Evolutionary conservation across 2,888 invertebrate species (phyloP).

Genomic region (Rhynchonema sp.): DNA sequence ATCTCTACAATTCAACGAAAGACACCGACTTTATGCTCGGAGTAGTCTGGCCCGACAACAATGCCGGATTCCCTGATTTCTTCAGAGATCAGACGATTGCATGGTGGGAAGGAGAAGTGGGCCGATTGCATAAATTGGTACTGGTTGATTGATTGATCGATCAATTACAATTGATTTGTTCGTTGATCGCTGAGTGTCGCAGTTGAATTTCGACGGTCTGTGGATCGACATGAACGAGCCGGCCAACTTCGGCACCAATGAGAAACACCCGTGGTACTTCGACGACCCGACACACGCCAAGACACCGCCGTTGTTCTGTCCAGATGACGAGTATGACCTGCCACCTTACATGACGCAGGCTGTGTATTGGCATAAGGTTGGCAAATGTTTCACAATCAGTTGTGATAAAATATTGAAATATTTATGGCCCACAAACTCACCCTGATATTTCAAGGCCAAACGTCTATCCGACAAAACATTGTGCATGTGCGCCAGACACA

Average conservation of each 20-base stretch:
- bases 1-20: not conserved
- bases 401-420: no score
- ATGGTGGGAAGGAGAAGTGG: constrained; percentile 3
- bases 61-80: constrained; percentile 15
- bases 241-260: constrained; percentile 43
- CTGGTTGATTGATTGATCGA: not conserved
- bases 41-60: constrained; percentile 16
- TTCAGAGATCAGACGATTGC: not conserved
- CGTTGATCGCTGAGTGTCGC: not conserved
- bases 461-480: constrained; percentile 6
- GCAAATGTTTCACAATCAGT: no score
- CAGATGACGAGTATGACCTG: not conserved
- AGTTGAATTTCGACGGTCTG: constrained; percentile 48
- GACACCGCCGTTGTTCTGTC: constrained; percentile 15
- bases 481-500: constrained; percentile 6
- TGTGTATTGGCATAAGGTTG: not conserved
- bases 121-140: not conserved
- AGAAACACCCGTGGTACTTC: constrained; percentile 12
- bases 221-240: constrained; percentile 87
- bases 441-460: not conserved
- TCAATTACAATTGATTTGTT: not conserved
- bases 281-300: constrained; percentile 16
- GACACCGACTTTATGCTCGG: constrained; percentile 2
- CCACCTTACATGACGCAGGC: not conserved
- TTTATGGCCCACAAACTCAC: no score